Percentiles rank a stretch among this genome's conserved stretches.
phyloP scores from a whole-genome alignment of 1,140 invertebrate species.

The Lepidurus packardi region DNA sequence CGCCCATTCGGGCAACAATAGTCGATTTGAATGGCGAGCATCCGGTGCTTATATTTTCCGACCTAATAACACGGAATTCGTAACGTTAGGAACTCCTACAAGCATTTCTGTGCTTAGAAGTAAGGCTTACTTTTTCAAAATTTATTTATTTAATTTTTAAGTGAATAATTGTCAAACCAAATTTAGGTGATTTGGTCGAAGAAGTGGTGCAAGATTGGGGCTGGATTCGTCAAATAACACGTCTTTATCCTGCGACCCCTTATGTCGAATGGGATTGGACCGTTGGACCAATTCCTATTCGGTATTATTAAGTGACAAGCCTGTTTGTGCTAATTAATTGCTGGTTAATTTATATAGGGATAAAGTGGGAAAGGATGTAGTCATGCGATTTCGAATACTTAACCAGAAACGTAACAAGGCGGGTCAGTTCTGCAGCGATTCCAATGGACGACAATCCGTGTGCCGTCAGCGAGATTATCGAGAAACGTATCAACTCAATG shows the following conservation, averaged over 20 bases:
- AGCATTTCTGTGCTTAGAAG: not conserved
- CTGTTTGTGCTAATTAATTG: not conserved
- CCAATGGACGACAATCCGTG: conserved; percentile 56
- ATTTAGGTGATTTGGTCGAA: conserved; percentile 61
- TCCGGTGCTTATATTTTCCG: conserved; percentile 54
- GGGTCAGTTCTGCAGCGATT: conserved; percentile 54
- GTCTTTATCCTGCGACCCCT: conserved; percentile 60
- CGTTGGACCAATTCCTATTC: conserved; percentile 82
- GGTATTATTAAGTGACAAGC: conserved; percentile 50
- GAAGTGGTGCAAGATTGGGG: conserved; percentile 73
- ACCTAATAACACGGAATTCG: conserved; percentile 41
- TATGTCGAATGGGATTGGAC: conserved; percentile 84
- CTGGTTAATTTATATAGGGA: conserved; percentile 17
- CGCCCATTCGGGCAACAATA: conserved; percentile 32
- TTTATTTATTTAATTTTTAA: not conserved
- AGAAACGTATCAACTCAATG: conserved; percentile 49
- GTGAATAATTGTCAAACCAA: not conserved
- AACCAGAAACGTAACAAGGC: conserved; percentile 42
- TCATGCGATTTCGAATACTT: conserved; percentile 45
- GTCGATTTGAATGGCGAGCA: conserved; percentile 35
- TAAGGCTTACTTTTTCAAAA: not conserved
- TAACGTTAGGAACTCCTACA: not conserved
- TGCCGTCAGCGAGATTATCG: conserved; percentile 48
- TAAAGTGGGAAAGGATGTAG: conserved; percentile 49
- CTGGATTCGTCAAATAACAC: conserved; percentile 73